Percentiles rank a stretch among this genome's conserved stretches.
These are phyloP conservation scores for Chrysogorgia sp. DNA, from an alignment of 92 coral and sea anemone genomes.

Conservation along the genomic window DNA sequence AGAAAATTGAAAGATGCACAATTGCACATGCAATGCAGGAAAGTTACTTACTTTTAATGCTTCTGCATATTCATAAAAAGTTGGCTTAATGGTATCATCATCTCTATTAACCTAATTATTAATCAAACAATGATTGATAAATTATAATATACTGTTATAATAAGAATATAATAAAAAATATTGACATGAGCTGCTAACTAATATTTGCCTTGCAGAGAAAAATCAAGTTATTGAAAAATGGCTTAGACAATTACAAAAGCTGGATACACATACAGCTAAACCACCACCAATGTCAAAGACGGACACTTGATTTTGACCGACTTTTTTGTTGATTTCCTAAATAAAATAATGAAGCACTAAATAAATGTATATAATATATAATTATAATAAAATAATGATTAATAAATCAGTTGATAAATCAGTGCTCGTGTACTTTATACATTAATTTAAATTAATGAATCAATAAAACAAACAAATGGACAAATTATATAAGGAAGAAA, in stretches of 20 bases:
- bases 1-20: too few relatives aligned
- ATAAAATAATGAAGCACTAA: too few relatives aligned
- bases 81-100: conserved; percentile 70
- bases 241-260: neutral
- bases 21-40: too few relatives aligned
- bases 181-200: neutral
- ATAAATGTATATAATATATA: too few relatives aligned
- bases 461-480: neutral
- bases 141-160: neutral
- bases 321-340: conserved; percentile 72
- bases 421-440: too few relatives aligned
- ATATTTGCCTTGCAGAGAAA: neutral
- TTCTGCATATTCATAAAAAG: conserved; percentile 77
- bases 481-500: neutral
- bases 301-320: conserved; percentile 71
- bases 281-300: conserved; percentile 96
- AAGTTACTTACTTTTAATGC: conserved; percentile 59
- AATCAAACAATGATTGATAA: too few relatives aligned
- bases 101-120: conserved; percentile 85
- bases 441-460: too few relatives aligned
- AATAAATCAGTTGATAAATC: neutral
- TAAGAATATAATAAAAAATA: neutral
- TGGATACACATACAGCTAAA: conserved; percentile 53
- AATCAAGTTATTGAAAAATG: neutral
- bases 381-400: too few relatives aligned